Evolutionary conservation across 2,888 invertebrate species (phyloP).

Genomic region (Drosophila anceps): DNA sequence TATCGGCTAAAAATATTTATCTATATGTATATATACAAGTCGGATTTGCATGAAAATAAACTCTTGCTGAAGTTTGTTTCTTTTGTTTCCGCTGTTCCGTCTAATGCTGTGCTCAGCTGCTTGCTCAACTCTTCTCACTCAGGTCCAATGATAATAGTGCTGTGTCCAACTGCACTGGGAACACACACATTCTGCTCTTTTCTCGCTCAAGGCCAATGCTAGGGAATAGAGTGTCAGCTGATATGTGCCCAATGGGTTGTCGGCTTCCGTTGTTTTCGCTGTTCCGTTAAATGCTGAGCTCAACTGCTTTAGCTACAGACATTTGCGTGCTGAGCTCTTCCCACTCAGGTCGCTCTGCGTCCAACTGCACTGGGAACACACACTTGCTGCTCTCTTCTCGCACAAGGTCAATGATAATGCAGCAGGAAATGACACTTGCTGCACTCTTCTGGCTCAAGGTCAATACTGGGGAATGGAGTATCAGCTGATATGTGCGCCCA

Average conservation of each 20-base stretch:
- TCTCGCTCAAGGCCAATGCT: conserved; percentile 65
- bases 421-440: no score
- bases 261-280: no score
- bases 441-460: conserved; percentile 61
- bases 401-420: no score
- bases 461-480: conserved; percentile 42
- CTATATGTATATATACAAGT: background rate
- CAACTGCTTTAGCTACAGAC: no score
- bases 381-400: no score
- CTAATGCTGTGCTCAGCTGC: background rate
- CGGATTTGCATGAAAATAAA: background rate
- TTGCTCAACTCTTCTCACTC: background rate
- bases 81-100: conserved; percentile 3
- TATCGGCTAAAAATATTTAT: conserved; percentile 21
- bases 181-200: conserved; percentile 48
- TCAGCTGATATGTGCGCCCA: conserved; percentile 42
- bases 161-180: background rate
- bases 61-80: background rate
- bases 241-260: conserved; percentile 12
- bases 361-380: no score
- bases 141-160: conserved; percentile 3
- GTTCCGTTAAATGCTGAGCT: no score
- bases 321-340: no score
- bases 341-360: no score
- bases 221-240: conserved; percentile 37